Base-by-base conservation (phyloP, 2,888 invertebrate species). In the Euclidia mi region DNA sequence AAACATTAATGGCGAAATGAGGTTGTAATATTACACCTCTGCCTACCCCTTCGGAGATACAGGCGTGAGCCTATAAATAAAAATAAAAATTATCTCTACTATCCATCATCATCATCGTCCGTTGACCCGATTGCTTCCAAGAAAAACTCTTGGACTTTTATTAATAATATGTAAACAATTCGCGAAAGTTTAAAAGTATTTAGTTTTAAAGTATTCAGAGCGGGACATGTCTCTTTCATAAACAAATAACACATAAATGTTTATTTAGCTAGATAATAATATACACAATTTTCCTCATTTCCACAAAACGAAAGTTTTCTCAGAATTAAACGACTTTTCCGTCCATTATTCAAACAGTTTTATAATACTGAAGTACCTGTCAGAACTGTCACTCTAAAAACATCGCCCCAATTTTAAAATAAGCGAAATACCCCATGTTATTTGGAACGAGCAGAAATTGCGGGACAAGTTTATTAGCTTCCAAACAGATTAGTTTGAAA, bases 301-400 rank as follows among this genome's bases (percentile, higher is more conserved):
- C 49, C 45, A 34, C 44, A 51, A 55, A 15, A 44, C 35, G 31
- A 46, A 12, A 57, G 42, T 18, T 63, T 69, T 70, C 59, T 35
- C 17, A 37, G 65, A 67, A 71, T 43, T 17, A 46, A 71, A 71
- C 67, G 70, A 68, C 67, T 71, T 65, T 52, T 60, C 60, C 48
- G 56, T 38, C 61, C 61, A 71, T 78, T 70, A 71, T 58, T 63
- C 43, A 63, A 56, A 35, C 65, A 65, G 50, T 64, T 72, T 71
- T 71, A 71, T 73, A 77, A 71, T 63, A 76, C 56, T 53, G 50
- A 57, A 63, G 47, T 47, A 50, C 43, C 52, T 66, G 67, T 68
- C 73, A 64, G 65, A 71, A 68, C 37, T 75, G 71, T 76, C 78
- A 72, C 72, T 76, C 72, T 58, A 71, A 65, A 66, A 65, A 62